A percentile compares a stretch with the other conserved stretches of the same genome.
phyloP scores from a whole-genome alignment of 1,140 invertebrate genomes.

The Lordiphosa mommai region DNA sequence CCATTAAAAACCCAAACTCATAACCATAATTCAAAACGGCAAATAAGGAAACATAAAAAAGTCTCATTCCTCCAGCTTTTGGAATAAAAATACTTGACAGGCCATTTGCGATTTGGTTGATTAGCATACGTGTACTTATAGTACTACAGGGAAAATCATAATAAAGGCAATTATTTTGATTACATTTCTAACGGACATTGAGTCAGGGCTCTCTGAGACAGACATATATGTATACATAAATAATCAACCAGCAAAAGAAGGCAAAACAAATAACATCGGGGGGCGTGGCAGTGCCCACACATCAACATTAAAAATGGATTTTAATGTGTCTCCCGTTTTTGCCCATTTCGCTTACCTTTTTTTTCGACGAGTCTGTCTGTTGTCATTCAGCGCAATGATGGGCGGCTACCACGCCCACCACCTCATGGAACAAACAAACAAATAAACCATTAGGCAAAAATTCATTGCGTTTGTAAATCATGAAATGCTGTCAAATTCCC shows the following conservation, averaged over 20 bases:
- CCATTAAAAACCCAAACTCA: constrained; percentile 44
- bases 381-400: constrained; percentile 34
- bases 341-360: constrained; percentile 45
- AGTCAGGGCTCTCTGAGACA: constrained; percentile 5
- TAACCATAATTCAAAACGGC: constrained; percentile 49
- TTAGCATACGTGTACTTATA: constrained; percentile 56
- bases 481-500: constrained; percentile 66
- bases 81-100: constrained; percentile 13
- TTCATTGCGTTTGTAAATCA: constrained; percentile 72
- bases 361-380: constrained; percentile 68
- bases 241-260: constrained; percentile 29
- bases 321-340: constrained; percentile 63
- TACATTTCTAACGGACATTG: constrained; percentile 56
- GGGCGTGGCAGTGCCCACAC: constrained; percentile 32
- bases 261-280: constrained; percentile 10
- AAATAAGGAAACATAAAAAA: constrained; percentile 1
- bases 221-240: constrained; percentile 47
- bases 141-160: constrained; percentile 31
- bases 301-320: constrained; percentile 75
- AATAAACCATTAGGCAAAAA: constrained; percentile 57
- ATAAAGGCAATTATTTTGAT: constrained; percentile 70
- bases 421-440: constrained; percentile 20
- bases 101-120: constrained; percentile 37
- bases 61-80: not conserved
- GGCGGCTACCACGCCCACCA: constrained; percentile 23